Percentiles rank a stretch among this genome's conserved stretches.
Conservation (phyloP, 1,140 invertebrate genomes). For the Pectinophora gossypiella region DNA sequence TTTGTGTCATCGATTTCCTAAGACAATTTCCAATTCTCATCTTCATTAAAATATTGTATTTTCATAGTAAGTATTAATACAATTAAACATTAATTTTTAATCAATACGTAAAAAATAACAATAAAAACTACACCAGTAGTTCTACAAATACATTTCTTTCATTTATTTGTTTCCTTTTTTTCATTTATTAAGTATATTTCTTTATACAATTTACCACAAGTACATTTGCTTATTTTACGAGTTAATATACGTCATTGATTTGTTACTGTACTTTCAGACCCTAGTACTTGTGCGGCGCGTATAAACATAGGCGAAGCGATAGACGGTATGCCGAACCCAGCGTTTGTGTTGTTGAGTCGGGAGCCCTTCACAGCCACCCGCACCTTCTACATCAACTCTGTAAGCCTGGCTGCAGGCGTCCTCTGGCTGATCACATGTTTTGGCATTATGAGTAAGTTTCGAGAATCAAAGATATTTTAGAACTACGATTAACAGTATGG, state of each 20-base stretch:
- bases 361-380: constrained; percentile 34
- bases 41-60: constrained; percentile 46
- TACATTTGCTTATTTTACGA: no score
- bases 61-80: constrained; percentile 50
- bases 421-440: constrained; percentile 36
- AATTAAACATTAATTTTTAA: no score
- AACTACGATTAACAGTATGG: no score
- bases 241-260: no score
- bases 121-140: no score
- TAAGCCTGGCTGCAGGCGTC: constrained; percentile 24
- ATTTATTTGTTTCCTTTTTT: no score
- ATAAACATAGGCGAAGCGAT: constrained; percentile 47
- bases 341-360: constrained; percentile 33
- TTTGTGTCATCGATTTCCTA: constrained; percentile 47
- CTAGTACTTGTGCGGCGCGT: constrained; percentile 26
- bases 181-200: no score
- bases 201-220: no score
- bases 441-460: constrained; percentile 39
- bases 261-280: no score
- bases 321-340: constrained; percentile 34
- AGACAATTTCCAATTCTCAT: constrained; percentile 32
- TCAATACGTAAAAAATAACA: no score
- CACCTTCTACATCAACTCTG: constrained; percentile 38
- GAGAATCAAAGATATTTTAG: background rate
- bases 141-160: no score